A percentile compares a stretch with the other conserved stretches of the same genome.
These are phyloP conservation scores for Syngnathus typhle DNA, from an alignment of 2,113 vertebrate genomes.

Conservation along the genomic window DNA sequence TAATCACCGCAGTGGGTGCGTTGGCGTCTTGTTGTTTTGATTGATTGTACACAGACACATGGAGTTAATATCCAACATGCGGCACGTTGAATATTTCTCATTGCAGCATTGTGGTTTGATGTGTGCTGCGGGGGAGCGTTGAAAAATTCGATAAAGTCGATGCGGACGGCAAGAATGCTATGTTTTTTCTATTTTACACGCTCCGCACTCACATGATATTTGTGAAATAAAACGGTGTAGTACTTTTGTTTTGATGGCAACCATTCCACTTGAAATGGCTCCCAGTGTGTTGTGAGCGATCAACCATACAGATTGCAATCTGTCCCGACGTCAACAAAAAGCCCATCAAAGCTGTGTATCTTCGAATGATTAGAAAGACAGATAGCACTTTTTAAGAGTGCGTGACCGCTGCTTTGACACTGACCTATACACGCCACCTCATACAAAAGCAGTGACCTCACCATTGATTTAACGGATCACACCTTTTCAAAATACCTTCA, in stretches of 20 bases:
- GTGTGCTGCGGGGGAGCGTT: not conserved
- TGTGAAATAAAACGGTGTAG: not conserved
- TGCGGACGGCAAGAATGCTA: not conserved
- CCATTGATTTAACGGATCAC: not conserved
- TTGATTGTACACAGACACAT: not conserved
- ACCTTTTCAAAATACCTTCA: not conserved
- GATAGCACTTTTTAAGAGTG: not conserved
- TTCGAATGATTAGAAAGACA: not conserved
- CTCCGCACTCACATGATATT: not conserved
- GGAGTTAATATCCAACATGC: not conserved
- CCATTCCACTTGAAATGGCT: not conserved
- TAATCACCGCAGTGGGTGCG: not conserved
- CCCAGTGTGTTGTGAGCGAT: not conserved
- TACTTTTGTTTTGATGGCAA: not conserved
- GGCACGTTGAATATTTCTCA: not conserved
- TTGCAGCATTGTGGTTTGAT: not conserved
- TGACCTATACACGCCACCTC: not conserved
- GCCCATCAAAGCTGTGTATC: not conserved
- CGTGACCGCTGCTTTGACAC: not conserved
- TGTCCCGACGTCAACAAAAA: not conserved
- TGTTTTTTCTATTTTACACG: not conserved
- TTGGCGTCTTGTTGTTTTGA: not conserved
- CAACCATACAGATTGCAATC: not conserved
- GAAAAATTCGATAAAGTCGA: constrained; percentile 1
- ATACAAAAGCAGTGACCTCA: not conserved